Base-by-base conservation (phyloP, 2,888 invertebrate genomes). In the Apotomis capreana region DNA sequence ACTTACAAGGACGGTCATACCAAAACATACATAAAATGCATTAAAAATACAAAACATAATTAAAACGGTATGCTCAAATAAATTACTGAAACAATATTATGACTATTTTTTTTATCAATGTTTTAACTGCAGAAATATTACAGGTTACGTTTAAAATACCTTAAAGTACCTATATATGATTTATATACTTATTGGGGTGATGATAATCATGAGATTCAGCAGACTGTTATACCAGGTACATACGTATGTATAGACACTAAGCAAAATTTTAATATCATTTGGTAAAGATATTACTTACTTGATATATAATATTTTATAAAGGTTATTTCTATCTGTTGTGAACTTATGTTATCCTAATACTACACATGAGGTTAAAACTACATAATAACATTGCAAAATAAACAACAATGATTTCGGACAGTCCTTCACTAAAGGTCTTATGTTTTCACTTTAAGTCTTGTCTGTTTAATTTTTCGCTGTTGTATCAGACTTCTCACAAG, bases 321-420 rank as follows among this genome's bases (percentile, higher is more conserved):
- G 6, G 54, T 64, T 44, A 54, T 26, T 44, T 15, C 58, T 44
- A 68, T 61, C 52, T 15, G 49, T 71, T 68, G 37, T 68, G 62
- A 69, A 55, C 37, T 49, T 9, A 49, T 59, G 26, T 63, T 63
- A 44, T 37, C 44, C 5, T 72, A 69, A 59, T 26, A 63, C 63
- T 72, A 72, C 71, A 62, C 15, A 51, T 57, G 5, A 69, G 5
- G 6, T 65, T 71, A 68, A 65, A 74, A 65, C 37, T 74, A 68
- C 49, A 52, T 67, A 36, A 36, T 44, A 81, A 84, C 79, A 85
- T 81, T 85, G 87, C 85, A 81, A 84, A 80, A 82, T 77, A 79
- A 84, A 76, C 77, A 84, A 84, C 82, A 82, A 80, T 81, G 78
- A 76, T 74, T 77, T 81, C 84, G 87, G 85, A 87, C 88, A 87